Percentiles rank a stretch among this genome's conserved stretches.
Evolutionary conservation across 2,888 invertebrate genomes (phyloP).

Genomic region (Eremobia ochroleuca): DNA sequence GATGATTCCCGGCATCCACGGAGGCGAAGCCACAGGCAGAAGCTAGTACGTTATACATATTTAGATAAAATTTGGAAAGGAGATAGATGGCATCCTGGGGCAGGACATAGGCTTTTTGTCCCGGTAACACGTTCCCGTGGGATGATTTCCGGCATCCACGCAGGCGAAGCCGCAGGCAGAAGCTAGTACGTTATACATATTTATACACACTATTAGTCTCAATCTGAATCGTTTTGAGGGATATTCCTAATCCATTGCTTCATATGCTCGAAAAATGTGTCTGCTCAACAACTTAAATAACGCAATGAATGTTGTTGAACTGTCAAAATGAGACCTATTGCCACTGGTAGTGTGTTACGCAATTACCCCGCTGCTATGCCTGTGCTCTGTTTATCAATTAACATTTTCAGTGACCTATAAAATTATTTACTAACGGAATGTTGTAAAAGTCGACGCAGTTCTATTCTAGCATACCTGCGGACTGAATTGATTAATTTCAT

Average conservation of each 20-base stretch:
- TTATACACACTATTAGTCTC: no score
- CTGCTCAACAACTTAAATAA: no score
- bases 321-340: no score
- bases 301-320: no score
- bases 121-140: neutral
- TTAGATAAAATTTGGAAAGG: neutral
- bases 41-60: conserved; percentile 11
- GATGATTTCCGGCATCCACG: neutral
- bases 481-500: conserved; percentile 68
- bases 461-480: conserved; percentile 57
- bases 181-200: conserved; percentile 11
- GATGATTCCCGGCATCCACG: neutral
- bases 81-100: neutral
- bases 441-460: conserved; percentile 52
- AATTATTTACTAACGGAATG: conserved; percentile 34
- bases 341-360: no score
- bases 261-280: no score
- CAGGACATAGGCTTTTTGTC: neutral
- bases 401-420: conserved; percentile 36
- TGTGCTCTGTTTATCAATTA: conserved; percentile 11
- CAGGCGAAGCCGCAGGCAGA: no score
- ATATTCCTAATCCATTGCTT: no score
- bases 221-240: no score
- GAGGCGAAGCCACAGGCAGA: neutral
- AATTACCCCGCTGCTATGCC: neutral